These are phyloP conservation scores for Meda fulgida DNA, from an alignment of 2,797 vertebrate species.

Conservation along the genomic window DNA sequence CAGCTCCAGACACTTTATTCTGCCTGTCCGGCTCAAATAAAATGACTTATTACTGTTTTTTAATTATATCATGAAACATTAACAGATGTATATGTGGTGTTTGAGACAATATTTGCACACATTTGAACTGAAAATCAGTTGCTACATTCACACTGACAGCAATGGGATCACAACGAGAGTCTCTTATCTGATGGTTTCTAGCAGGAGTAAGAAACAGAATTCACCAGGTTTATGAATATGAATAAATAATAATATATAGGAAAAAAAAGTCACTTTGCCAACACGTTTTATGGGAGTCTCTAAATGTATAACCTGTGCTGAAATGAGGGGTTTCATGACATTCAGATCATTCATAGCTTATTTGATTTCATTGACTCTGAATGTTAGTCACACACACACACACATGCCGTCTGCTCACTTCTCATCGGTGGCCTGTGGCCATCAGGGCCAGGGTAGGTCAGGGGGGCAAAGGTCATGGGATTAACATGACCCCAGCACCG, in stretches of 20 bases:
- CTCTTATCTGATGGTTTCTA: not conserved
- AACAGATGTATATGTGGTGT: not conserved
- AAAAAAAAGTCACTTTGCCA: not conserved
- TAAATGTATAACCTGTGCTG: not conserved
- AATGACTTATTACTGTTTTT: not conserved
- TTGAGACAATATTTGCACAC: not conserved
- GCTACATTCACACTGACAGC: not conserved
- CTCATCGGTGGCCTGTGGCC: constrained; percentile 48
- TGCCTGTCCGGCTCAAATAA: not conserved
- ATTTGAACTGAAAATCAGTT: not conserved
- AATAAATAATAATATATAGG: not conserved
- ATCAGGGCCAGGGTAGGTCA: constrained; percentile 20
- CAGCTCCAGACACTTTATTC: not conserved
- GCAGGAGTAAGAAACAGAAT: not conserved
- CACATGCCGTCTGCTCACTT: constrained; percentile 53
- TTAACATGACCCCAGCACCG: constrained; percentile 3
- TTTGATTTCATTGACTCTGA: no score
- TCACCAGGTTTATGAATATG: no score
- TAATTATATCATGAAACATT: not conserved
- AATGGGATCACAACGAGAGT: not conserved
- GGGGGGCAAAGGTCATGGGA: constrained; percentile 43
- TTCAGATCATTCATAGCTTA: not conserved
- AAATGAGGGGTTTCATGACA: not conserved
- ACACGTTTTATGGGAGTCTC: not conserved
- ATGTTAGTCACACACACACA: constrained; percentile 25